Evolutionary conservation across 2,113 vertebrate genomes (phyloP).

Genomic region (Lophochroa leadbeateri): DNA sequence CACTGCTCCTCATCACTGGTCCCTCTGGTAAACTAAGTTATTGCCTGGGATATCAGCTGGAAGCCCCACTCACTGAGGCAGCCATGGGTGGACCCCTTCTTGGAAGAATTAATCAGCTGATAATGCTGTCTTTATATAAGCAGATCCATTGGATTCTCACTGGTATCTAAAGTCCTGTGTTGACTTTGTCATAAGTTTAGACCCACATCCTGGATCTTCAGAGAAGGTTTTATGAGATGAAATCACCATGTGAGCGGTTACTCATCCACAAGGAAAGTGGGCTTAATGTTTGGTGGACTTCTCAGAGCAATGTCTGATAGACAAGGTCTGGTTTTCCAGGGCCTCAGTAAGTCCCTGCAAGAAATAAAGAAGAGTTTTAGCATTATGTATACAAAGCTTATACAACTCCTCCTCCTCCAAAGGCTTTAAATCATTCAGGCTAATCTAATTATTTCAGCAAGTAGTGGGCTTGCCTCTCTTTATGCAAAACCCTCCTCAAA

Average conservation of each 20-base stretch:
- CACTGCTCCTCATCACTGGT: not conserved
- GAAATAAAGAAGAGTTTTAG: not conserved
- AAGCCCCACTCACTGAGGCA: not conserved
- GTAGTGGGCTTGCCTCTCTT: not conserved
- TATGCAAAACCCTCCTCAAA: not conserved
- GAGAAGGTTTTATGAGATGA: not conserved
- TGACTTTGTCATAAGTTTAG: not conserved
- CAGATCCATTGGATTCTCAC: not conserved
- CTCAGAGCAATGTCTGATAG: not conserved
- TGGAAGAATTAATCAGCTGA: not conserved
- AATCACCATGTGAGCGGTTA: not conserved
- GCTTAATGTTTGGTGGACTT: not conserved
- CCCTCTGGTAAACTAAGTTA: not conserved
- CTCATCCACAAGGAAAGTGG: not conserved
- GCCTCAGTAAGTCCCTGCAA: not conserved
- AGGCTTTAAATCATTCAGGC: conserved; percentile 8
- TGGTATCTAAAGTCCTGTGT: not conserved
- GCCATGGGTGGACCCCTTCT: not conserved
- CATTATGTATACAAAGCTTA: not conserved
- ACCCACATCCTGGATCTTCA: not conserved
- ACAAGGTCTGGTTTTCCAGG: not conserved
- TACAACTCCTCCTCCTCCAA: not conserved
- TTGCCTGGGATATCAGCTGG: not conserved
- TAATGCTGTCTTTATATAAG: not conserved
- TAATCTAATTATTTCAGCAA: conserved; percentile 52